Percentiles rank a stretch among this genome's conserved stretches.
phyloP scores from a whole-genome alignment of 2,797 vertebrate genomes.

The Trachurus trachurus region DNA sequence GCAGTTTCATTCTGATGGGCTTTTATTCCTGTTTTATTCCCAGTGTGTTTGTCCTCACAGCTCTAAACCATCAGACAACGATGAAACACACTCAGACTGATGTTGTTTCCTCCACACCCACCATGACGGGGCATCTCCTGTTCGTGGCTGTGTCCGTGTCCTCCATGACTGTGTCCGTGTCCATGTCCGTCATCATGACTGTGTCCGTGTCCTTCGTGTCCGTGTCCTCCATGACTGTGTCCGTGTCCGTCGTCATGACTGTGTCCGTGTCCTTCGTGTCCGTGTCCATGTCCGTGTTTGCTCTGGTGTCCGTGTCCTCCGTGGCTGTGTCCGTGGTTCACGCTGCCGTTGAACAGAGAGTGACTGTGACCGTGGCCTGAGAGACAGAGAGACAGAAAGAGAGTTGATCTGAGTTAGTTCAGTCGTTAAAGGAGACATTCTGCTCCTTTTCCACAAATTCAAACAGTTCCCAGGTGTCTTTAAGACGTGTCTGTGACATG shows the following conservation, averaged over 20 bases:
- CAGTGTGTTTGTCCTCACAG: too few relatives aligned
- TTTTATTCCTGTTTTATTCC: too few relatives aligned
- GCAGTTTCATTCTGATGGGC: too few relatives aligned
- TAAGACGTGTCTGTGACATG: too few relatives aligned
- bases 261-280: constrained; percentile 80
- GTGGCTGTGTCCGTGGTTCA: constrained; percentile 71
- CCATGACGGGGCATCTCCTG: constrained; percentile 81
- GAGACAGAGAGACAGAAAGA: neutral
- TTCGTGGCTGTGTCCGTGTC: constrained; percentile 82
- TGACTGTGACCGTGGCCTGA: constrained; percentile 86
- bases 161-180: constrained; percentile 78
- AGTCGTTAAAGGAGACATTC: too few relatives aligned
- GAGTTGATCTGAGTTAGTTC: too few relatives aligned
- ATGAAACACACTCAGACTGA: constrained; percentile 32
- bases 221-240: constrained; percentile 73
- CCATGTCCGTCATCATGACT: constrained; percentile 80
- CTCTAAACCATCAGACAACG: too few relatives aligned
- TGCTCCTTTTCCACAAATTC: too few relatives aligned
- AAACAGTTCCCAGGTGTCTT: too few relatives aligned
- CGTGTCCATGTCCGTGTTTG: constrained; percentile 47
- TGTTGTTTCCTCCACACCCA: constrained; percentile 60
- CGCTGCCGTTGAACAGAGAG: constrained; percentile 81
- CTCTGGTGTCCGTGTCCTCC: constrained; percentile 55
- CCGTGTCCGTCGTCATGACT: constrained; percentile 79
- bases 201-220: constrained; percentile 80